Evolutionary conservation across 2,888 invertebrate species (phyloP), one percentile per base, ranked within the genome.

Genomic region (Xylocampa areola): DNA sequence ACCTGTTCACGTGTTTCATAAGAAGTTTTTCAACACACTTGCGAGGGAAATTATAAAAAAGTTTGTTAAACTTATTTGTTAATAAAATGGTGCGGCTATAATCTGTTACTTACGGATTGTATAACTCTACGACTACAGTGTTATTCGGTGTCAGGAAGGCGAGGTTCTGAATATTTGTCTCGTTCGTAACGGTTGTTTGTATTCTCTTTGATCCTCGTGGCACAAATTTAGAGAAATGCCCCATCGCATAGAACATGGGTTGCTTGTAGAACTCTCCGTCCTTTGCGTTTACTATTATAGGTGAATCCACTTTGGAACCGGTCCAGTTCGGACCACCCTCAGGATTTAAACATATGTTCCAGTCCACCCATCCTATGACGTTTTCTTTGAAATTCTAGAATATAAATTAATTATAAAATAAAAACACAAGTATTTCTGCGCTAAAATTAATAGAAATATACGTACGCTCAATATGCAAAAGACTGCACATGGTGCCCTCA

Each of bases 171-270:
- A 63, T 21, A 2, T 27, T 11, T 6, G 37, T 17, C 14, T 21
- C 7, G 4, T 11, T n/a, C 0, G 14, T n/a, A 2, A 35, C 13
- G 10, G 14, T 44, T 0, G 21, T 30, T 23, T 39, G 29, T 1
- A 68, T 57, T 14, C 69, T 57, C 2, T 29, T 30, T 1, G 68
- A 68, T 0, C 55, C 55, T 36, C 59, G n/a, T 2, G 95, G 94
- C 19, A 97, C 84, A 74, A 96, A 96, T 87, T 95, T 96, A 52
- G 96, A 95, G 77, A 96, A 95, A 82, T 98, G 98, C 0, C 96
- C 97, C 72, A 98, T 84, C 0, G 95, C 96, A 84, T 98, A 98
- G 86, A 95, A 98, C 95, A 96, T 96, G 0, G 98, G 98, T 78
- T 98, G 97, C 78, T 98, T 98, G 82, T 65, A 57, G 10, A 68